phyloP scores from a whole-genome alignment of 2,113 vertebrate species.

The Lepisosteus osseus region DNA sequence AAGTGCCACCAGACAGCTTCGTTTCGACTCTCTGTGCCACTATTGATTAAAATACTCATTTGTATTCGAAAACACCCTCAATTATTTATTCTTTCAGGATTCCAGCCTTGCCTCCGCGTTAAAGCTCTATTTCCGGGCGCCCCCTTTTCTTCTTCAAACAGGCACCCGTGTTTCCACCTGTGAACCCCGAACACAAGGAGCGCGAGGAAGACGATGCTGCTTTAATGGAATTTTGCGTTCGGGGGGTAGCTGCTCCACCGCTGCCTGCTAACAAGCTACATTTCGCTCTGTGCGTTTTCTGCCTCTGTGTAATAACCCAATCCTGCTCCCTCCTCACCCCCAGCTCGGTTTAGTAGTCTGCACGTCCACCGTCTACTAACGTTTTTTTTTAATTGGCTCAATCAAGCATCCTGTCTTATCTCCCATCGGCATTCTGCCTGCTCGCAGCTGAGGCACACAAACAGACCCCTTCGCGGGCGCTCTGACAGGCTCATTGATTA shows the following conservation, averaged over 20 bases:
- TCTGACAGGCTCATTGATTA: constrained; percentile 6
- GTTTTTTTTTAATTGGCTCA: constrained; percentile 17
- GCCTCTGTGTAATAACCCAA: neutral
- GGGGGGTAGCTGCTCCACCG: neutral
- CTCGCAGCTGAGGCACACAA: constrained; percentile 21
- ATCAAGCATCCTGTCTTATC: constrained; percentile 15
- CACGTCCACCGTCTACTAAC: constrained; percentile 5
- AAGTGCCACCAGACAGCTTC: neutral
- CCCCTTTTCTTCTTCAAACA: neutral
- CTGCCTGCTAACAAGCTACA: neutral
- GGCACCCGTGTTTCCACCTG: neutral
- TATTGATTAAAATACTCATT: constrained; percentile 14
- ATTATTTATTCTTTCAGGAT: constrained; percentile 13
- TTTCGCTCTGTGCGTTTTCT: neutral
- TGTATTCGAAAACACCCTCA: constrained; percentile 11
- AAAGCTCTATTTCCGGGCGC: neutral
- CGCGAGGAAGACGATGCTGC: neutral
- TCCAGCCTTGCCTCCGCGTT: neutral
- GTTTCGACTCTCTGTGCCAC: neutral
- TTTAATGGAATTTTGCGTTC: neutral
- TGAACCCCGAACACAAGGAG: neutral
- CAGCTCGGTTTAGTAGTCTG: neutral
- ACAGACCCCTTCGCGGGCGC: neutral
- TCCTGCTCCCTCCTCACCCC: neutral
- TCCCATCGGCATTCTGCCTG: constrained; percentile 4